phyloP scores from a whole-genome alignment of 2,888 invertebrate species.

The Norana najaformis region DNA sequence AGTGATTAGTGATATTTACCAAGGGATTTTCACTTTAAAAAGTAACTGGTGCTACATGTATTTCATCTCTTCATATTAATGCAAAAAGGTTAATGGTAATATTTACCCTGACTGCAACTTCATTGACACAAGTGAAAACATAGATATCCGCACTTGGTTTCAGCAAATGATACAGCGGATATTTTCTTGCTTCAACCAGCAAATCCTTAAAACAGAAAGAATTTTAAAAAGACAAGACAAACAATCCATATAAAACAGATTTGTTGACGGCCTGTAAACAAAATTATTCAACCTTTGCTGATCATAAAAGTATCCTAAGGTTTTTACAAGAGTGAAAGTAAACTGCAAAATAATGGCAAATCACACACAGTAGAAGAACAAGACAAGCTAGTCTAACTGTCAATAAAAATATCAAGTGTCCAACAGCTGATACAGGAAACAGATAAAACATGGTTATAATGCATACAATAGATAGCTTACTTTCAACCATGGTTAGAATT shows the following conservation, averaged over 20 bases:
- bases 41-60: too few species aligned
- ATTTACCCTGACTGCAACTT: slow-evolving; percentile 26
- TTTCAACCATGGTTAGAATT: not conserved
- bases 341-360: not conserved
- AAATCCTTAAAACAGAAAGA: not conserved
- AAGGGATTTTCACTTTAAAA: not conserved
- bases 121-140: slow-evolving; percentile 25
- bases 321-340: not conserved
- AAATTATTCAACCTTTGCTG: not conserved
- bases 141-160: not conserved
- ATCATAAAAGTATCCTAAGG: not conserved
- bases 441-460: not conserved
- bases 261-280: not conserved
- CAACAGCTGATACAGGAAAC: not conserved
- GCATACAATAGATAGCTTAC: not conserved
- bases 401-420: not conserved
- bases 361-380: not conserved
- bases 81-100: not conserved
- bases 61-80: not conserved
- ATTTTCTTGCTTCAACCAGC: slow-evolving; percentile 8
- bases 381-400: too few species aligned
- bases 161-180: slow-evolving; percentile 19
- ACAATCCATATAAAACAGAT: not conserved
- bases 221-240: not conserved
- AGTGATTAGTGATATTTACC: not conserved